A percentile compares a stretch with the other conserved stretches of the same genome.
phyloP scores from a whole-genome alignment of 2,888 invertebrate genomes.

The Pseudococcus longispinus region DNA sequence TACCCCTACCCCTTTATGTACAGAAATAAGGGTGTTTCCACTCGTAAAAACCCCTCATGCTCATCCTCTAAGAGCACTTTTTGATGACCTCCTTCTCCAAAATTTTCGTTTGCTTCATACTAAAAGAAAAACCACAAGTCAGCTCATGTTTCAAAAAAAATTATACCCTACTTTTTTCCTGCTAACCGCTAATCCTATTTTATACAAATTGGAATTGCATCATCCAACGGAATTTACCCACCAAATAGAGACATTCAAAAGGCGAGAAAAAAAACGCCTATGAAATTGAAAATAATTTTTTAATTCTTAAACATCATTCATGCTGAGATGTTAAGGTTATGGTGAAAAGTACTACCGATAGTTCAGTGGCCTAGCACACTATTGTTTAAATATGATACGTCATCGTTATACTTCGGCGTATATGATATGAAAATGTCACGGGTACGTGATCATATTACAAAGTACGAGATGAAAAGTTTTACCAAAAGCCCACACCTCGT shows the following conservation, averaged over 20 bases:
- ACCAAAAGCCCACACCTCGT: neutral
- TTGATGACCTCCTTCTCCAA: too few relatives aligned
- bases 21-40: too few relatives aligned
- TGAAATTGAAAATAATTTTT: neutral
- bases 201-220: too few relatives aligned
- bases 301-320: conserved; percentile 18
- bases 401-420: neutral
- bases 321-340: conserved; percentile 33
- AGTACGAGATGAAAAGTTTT: conserved; percentile 2
- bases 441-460: conserved; percentile 15
- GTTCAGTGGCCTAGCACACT: conserved; percentile 28
- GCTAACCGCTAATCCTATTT: too few relatives aligned
- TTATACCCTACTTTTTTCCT: too few relatives aligned
- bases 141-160: too few relatives aligned
- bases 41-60: too few relatives aligned
- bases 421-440: conserved; percentile 21
- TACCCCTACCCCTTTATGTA: too few relatives aligned
- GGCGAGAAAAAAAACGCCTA: neutral
- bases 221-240: neutral
- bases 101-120: too few relatives aligned
- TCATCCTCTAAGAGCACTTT: too few relatives aligned
- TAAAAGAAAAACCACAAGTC: too few relatives aligned
- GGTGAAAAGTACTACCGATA: conserved; percentile 14
- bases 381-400: conserved; percentile 36
- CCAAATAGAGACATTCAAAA: too few relatives aligned